Evolutionary conservation across 2,888 invertebrate genomes (phyloP).

Genomic region (Oligia strigilis): DNA sequence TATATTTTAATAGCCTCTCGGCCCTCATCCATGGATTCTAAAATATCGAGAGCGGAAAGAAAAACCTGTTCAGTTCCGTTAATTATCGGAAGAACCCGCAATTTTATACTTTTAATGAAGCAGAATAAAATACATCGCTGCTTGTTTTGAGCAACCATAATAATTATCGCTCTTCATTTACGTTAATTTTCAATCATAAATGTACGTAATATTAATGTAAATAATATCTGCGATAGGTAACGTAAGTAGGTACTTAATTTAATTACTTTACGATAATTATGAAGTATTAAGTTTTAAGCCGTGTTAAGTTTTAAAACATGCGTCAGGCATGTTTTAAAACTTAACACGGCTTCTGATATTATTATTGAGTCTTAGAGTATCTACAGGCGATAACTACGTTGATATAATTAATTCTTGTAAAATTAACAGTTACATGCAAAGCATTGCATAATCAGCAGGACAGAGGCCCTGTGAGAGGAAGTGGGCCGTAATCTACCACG

Average conservation of each 20-base stretch:
- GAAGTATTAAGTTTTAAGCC: too few relatives aligned
- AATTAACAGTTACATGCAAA: background rate
- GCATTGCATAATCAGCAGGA: too few relatives aligned
- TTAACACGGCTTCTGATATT: background rate
- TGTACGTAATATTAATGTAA: slow-evolving; percentile 5
- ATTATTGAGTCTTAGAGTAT: background rate
- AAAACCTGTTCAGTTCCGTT: slow-evolving; percentile 2
- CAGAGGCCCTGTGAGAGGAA: too few relatives aligned
- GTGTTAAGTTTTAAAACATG: too few relatives aligned
- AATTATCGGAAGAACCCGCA: slow-evolving; percentile 26
- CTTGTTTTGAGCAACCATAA: slow-evolving; percentile 7
- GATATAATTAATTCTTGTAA: slow-evolving; percentile 13
- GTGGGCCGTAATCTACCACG: too few relatives aligned
- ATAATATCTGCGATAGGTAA: slow-evolving; percentile 17
- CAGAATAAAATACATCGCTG: slow-evolving; percentile 11
- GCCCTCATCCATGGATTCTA: slow-evolving; percentile 21
- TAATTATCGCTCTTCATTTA: slow-evolving; percentile 22
- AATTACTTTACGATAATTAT: slow-evolving; percentile 16
- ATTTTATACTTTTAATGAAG: slow-evolving; percentile 18
- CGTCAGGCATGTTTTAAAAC: slow-evolving; percentile 11
- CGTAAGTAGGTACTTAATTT: slow-evolving; percentile 1
- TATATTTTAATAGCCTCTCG: slow-evolving; percentile 54
- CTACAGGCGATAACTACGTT: background rate
- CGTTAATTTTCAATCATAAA: slow-evolving; percentile 8
- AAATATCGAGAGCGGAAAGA: slow-evolving; percentile 22